Conservation (phyloP, 2,797 vertebrate species). For the Mus caroli region DNA sequence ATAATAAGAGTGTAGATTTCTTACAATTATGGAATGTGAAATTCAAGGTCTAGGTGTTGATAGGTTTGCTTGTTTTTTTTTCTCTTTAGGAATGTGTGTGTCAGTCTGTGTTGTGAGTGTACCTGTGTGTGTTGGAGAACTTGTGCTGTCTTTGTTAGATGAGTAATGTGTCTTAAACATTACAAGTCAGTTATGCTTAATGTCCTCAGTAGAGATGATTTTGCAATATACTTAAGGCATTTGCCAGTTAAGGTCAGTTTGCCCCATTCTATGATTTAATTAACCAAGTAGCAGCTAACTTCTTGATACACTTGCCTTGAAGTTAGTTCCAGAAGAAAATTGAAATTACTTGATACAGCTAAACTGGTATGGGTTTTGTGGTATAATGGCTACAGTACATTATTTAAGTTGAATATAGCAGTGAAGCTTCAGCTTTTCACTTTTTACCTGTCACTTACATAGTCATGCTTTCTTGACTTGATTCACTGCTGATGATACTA, state of each 20-base stretch:
- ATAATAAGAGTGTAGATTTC: not conserved
- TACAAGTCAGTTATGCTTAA: conserved; percentile 43
- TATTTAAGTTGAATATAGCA: conserved; percentile 49
- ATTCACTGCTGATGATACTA: conserved; percentile 23
- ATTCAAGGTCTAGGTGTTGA: not conserved
- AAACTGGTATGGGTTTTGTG: conserved; percentile 32
- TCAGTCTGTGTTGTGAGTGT: not conserved
- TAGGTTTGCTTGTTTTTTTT: not conserved
- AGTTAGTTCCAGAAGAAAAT: conserved; percentile 57
- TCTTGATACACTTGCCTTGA: conserved; percentile 42
- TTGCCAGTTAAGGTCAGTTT: conserved; percentile 47
- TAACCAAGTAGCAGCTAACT: conserved; percentile 43
- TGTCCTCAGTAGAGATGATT: conserved; percentile 11
- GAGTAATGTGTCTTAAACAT: conserved; percentile 14
- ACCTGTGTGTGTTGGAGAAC: not conserved
- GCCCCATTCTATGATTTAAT: conserved; percentile 36
- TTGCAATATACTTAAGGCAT: conserved; percentile 41
- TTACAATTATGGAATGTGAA: not conserved
- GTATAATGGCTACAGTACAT: not conserved
- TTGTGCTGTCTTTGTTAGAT: conserved; percentile 25
- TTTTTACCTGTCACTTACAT: conserved; percentile 33
- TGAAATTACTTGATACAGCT: conserved; percentile 2
- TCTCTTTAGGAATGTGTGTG: not conserved
- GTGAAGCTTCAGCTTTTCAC: conserved; percentile 37
- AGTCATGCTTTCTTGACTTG: conserved; percentile 48